phyloP scores from a whole-genome alignment of 2,888 invertebrate species.

The Hylaea fasciaria region DNA sequence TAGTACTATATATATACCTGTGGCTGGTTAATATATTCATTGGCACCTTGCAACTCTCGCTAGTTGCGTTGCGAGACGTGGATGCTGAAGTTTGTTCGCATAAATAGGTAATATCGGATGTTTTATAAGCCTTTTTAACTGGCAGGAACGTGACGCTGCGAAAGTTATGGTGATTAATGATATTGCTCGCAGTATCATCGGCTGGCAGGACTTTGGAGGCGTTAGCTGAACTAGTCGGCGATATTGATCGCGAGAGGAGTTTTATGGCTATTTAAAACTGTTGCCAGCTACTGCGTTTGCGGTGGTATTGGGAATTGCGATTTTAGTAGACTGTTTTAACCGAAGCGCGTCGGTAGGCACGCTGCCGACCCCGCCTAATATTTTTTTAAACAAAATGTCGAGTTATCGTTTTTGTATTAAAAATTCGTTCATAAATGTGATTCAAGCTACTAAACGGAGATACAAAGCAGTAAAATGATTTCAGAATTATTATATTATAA shows the following conservation, averaged over 20 bases:
- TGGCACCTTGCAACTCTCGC: slow-evolving; percentile 62
- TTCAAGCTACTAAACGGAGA: too few species aligned
- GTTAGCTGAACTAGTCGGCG: slow-evolving; percentile 18
- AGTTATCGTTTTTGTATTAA: too few species aligned
- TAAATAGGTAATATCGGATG: slow-evolving; percentile 26
- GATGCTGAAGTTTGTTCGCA: slow-evolving; percentile 53
- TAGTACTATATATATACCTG: slow-evolving; percentile 51
- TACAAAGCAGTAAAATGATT: too few species aligned
- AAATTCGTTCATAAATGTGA: too few species aligned
- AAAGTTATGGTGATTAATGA: slow-evolving; percentile 37
- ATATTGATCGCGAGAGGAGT: slow-evolving; percentile 17
- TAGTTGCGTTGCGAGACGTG: slow-evolving; percentile 51
- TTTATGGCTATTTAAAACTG: slow-evolving; percentile 7
- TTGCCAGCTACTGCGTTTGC: background rate
- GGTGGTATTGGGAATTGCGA: too few species aligned
- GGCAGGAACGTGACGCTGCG: slow-evolving; percentile 30
- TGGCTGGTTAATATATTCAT: slow-evolving; percentile 72
- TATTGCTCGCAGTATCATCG: slow-evolving; percentile 30
- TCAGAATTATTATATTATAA: too few species aligned
- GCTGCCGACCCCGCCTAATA: too few species aligned
- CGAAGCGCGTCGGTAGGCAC: too few species aligned
- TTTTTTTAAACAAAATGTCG: too few species aligned
- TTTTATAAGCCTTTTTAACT: slow-evolving; percentile 33
- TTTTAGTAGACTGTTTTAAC: too few species aligned
- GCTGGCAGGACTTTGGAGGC: slow-evolving; percentile 23